phyloP scores from a whole-genome alignment of 2,797 vertebrate species.

The Kryptopterus vitreolus region DNA sequence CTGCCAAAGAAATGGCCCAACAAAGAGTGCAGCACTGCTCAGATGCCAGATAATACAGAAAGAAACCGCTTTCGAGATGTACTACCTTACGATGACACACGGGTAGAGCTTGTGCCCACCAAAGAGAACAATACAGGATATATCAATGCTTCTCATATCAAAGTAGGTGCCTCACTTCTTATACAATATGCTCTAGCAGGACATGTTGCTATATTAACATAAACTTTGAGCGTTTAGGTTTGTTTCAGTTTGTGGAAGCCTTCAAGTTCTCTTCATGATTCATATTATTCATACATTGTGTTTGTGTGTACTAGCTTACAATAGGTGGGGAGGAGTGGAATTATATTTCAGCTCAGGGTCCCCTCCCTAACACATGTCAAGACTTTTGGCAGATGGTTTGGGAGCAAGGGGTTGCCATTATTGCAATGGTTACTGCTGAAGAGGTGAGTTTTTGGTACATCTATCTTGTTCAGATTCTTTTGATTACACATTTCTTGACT shows the following conservation, averaged over 20 bases:
- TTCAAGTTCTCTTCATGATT: background rate
- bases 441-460: constrained; percentile 77
- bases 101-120: constrained; percentile 95
- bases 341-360: constrained; percentile 94
- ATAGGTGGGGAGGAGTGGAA: constrained; percentile 90
- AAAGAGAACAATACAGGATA: constrained; percentile 99
- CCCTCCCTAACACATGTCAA: constrained; percentile 88
- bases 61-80: constrained; percentile 95
- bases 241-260: background rate
- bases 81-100: constrained; percentile 89
- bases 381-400: constrained; percentile 99
- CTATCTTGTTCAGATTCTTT: constrained; percentile 1
- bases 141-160: constrained; percentile 94
- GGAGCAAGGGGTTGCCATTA: constrained; percentile 94
- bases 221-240: background rate
- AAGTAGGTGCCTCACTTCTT: constrained; percentile 69
- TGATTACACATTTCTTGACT: background rate
- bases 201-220: background rate
- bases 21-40: constrained; percentile 80
- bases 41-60: constrained; percentile 86
- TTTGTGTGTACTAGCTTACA: constrained; percentile 73
- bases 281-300: background rate
- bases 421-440: constrained; percentile 96
- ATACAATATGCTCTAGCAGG: background rate
- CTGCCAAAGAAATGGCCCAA: constrained; percentile 79